Evolutionary conservation across 2,113 vertebrate genomes (phyloP).

Genomic region (Trachemys scripta): DNA sequence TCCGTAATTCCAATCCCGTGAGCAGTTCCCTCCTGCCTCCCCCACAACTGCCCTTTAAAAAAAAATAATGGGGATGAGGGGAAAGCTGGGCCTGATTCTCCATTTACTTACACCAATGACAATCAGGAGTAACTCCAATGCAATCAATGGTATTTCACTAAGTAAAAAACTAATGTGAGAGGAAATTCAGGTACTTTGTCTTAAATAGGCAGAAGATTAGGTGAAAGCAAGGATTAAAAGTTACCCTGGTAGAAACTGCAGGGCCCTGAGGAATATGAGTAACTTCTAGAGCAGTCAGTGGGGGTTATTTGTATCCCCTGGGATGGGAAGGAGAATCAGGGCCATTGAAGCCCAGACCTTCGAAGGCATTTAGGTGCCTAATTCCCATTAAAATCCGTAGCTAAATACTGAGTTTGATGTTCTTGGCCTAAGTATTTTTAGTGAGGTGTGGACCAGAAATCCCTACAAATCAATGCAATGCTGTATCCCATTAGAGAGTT

Average conservation of each 20-base stretch:
- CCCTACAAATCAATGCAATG: background rate
- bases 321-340: rapidly evolving
- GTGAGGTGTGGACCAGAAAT: background rate
- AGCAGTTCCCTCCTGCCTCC: background rate
- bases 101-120: background rate
- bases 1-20: background rate
- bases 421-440: background rate
- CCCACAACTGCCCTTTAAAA: background rate
- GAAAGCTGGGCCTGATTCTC: background rate
- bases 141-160: background rate
- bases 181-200: rapidly evolving
- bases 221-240: background rate
- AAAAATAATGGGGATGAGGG: background rate
- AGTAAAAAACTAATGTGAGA: background rate
- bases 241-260: rapidly evolving
- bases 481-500: background rate
- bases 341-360: background rate
- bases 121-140: rapidly evolving
- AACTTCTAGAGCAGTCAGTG: background rate
- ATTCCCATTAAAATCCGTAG: background rate
- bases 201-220: background rate
- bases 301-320: background rate
- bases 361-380: background rate
- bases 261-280: background rate
- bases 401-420: background rate